Evolutionary conservation across 1,140 invertebrate genomes (phyloP), one percentile per base, ranked within the genome.

Genomic region (Tetramorium simillimum): DNA sequence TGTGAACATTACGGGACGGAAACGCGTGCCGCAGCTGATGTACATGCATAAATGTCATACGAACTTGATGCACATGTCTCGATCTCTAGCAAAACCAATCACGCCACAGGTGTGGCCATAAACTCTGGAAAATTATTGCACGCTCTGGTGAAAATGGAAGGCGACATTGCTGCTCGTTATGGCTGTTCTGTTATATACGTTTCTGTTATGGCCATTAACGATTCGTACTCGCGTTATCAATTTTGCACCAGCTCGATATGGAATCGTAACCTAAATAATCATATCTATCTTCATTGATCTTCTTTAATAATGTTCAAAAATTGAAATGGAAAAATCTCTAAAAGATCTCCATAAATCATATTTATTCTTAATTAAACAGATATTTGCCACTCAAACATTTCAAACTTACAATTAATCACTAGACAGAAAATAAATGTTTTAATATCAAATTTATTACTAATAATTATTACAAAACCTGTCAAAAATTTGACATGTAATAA

Each of bases 91-190:
- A 63, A 80, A 85, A 80, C 58, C 82, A 85, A 85, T 85, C 82
- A 65, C 49, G 82, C 37, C 73, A 80, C 82, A 85, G 82, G 75
- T 85, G 82, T 85, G 73, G 56, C 73, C 73, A 60, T 85, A 76
- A 85, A 85, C 82, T 80, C 82, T 18, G 72, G 28, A 85, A 84
- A 70, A 84, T 81, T 70, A 58, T 70, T 70, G 21, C 58, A n/a
- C 58, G 60, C 33, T 40, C 40, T 58, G 73, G 43, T 78, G 85
- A 80, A 70, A 82, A 84, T 70, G 65, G 56, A 21, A 77, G 60
- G 60, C 33, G 46, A 63, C 43, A 21, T 76, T 85, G 33, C 73
- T 16, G 24, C 16, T 6, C 49, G 49, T 81, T 81, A 81, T n/a
- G 49, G 63, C 49, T 70, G 46, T 56, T 78, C 58, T 43, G 37